Conservation (phyloP, 2,113 vertebrate species). For the Odontophorus gujanensis region DNA sequence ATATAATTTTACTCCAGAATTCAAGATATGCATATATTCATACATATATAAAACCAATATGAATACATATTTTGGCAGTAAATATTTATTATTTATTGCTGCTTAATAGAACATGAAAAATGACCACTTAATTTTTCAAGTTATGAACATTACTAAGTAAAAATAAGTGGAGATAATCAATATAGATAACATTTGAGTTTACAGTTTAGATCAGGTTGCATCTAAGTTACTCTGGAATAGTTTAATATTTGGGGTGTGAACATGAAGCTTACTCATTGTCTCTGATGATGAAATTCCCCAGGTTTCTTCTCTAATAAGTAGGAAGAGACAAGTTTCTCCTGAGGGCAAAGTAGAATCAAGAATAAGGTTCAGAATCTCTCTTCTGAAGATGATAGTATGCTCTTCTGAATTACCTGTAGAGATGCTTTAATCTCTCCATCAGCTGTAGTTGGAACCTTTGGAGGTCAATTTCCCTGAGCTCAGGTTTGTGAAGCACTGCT, state of each 20-base stretch:
- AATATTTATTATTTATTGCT: background rate
- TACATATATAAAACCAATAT: background rate
- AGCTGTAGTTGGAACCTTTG: background rate
- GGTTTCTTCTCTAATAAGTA: background rate
- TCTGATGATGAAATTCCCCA: background rate
- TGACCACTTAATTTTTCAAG: background rate
- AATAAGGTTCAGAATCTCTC: background rate
- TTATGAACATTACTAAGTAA: background rate
- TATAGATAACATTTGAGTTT: background rate
- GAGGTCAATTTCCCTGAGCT: background rate
- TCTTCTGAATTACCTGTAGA: background rate
- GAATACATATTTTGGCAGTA: background rate
- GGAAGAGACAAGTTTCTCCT: background rate
- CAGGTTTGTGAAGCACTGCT: background rate
- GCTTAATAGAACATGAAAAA: background rate
- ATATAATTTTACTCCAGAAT: accelerated
- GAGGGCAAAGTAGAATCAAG: background rate
- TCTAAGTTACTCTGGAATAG: background rate
- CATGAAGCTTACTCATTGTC: background rate
- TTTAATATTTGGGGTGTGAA: background rate
- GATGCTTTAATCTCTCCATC: background rate
- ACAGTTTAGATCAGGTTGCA: accelerated
- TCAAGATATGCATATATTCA: background rate
- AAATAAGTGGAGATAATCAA: background rate
- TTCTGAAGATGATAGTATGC: background rate